phyloP scores from a whole-genome alignment of 2,113 vertebrate genomes.

The Girardinichthys multiradiatus region DNA sequence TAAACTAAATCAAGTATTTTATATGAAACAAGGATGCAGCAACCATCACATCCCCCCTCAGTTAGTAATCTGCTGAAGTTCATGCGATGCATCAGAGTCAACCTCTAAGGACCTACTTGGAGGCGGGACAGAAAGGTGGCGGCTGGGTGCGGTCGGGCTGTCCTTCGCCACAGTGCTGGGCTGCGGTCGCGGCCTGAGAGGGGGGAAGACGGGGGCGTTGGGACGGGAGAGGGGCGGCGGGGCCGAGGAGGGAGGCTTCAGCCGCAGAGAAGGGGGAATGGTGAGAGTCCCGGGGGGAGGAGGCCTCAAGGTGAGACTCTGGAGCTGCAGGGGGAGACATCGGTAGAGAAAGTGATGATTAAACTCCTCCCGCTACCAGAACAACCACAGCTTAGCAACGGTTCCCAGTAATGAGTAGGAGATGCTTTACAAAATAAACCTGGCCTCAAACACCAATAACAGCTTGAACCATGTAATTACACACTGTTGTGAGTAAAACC shows the following conservation, averaged over 20 bases:
- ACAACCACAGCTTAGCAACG: constrained; percentile 12
- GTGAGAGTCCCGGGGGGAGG: constrained; percentile 72
- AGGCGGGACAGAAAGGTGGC: constrained; percentile 78
- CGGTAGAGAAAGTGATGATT: background rate
- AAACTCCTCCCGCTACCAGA: background rate
- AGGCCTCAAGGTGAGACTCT: constrained; percentile 76
- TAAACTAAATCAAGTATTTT: background rate
- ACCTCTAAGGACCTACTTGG: constrained; percentile 68
- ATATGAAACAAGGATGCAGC: background rate
- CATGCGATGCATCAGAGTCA: background rate
- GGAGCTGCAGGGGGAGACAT: constrained; percentile 58
- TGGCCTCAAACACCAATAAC: too few relatives aligned
- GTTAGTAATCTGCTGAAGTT: too few relatives aligned
- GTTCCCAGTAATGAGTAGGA: background rate
- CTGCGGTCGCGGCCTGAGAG: constrained; percentile 70
- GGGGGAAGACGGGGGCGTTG: constrained; percentile 70
- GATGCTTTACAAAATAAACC: background rate
- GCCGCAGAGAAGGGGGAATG: constrained; percentile 76
- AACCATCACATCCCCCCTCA: too few relatives aligned
- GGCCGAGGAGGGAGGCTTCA: constrained; percentile 58
- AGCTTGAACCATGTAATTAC: too few relatives aligned
- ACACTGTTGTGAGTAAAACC: background rate
- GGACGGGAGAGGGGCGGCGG: constrained; percentile 64
- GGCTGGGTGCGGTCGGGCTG: constrained; percentile 44
- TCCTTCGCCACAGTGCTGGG: constrained; percentile 56